Conservation (phyloP, 2,888 invertebrate genomes). For the Girardia tigrina region DNA sequence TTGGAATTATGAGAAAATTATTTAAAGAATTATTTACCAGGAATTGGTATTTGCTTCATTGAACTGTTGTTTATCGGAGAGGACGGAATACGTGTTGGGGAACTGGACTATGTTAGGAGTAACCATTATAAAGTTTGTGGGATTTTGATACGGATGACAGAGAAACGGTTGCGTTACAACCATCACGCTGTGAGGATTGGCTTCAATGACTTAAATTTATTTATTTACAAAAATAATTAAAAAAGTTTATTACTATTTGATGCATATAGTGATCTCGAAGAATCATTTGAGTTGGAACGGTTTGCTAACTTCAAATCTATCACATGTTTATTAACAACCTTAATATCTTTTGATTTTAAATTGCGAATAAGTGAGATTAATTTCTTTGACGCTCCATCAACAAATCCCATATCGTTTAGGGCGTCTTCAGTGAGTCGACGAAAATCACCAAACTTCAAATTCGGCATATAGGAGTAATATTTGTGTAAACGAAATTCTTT, state of each 20-base stretch:
- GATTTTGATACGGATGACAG: neutral
- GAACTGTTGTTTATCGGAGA: neutral
- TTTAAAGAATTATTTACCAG: neutral
- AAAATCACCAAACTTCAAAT: conserved; percentile 3
- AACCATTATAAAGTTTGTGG: neutral
- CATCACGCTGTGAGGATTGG: neutral
- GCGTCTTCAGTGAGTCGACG: neutral
- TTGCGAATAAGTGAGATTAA: neutral
- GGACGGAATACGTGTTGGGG: neutral
- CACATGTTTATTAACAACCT: neutral
- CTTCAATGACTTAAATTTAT: no score
- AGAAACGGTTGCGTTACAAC: neutral
- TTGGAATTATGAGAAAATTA: neutral
- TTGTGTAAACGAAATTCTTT: neutral
- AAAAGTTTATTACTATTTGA: neutral
- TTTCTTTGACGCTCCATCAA: neutral
- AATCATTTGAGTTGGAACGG: conserved; percentile 10
- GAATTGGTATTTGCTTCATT: neutral
- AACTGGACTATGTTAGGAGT: neutral
- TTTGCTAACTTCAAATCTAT: neutral
- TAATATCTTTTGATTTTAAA: neutral
- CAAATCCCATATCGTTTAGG: neutral
- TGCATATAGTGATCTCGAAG: neutral
- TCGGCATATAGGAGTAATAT: neutral
- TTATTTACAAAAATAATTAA: no score